Base-by-base conservation (phyloP, 2,888 invertebrate species). In the Tetrapedia diversipes region DNA sequence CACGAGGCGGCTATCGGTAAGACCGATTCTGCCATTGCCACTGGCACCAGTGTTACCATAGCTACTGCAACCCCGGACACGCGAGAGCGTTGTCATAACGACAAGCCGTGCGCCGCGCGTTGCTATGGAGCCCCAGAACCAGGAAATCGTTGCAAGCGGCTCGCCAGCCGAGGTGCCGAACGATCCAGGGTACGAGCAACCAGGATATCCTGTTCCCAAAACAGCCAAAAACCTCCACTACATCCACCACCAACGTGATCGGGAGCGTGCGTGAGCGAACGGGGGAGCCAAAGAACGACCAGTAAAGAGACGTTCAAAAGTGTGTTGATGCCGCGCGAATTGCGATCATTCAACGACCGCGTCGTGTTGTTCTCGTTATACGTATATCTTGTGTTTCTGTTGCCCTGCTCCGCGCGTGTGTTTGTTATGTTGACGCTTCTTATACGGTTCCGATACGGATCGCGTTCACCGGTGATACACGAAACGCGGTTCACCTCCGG, bases 131-230 rank as follows among this genome's bases (percentile, higher is more conserved):
- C 93, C 95, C 92, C 96, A 95, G 92, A 95, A 92, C 91, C 96
- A 96, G 93, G 96, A 96, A 92, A 94, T 95, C 92, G 94, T 94
- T 88, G 93, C 94, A 86, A 95, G 95, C 92, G 95, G 95, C 92
- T 96, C 96, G 92, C 96, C 97, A 91, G 96, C 97, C 85, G 97
- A 97, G 94, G 97, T 97, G 93, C 96, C 97, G 93, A 98, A 98
- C 94, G 98, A 97, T 93, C 97, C 97, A 92, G 97, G 97, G 97
- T 97, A 95, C 93, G 94, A 73, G 73, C 77, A 43, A 64, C 27
- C 29, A 66, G 51, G 57, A 76, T 64, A 65, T 14, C 64, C 77
- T 54, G 41, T 32, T 34, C 60, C 67, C 27, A 59, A 67, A 45
- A 59, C 61, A 69, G 29, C n/a, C n/a, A n/a, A n/a, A n/a, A n/a